These are phyloP conservation scores for Cyphomyrus plagiostoma DNA, from an alignment of 2,113 vertebrate species.

Conservation along the genomic window DNA sequence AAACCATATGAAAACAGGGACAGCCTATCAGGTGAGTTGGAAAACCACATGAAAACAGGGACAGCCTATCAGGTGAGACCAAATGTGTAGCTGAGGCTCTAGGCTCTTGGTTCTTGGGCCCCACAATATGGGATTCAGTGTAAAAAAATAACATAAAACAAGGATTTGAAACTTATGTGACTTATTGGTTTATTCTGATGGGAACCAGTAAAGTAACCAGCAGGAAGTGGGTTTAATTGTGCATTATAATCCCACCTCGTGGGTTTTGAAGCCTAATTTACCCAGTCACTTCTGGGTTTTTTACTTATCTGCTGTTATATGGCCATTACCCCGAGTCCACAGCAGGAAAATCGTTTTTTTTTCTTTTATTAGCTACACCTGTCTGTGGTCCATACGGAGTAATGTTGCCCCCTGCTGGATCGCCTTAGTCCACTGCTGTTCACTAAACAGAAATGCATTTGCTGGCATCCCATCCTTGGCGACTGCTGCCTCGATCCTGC, in stretches of 20 bases:
- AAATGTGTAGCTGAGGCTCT: background rate
- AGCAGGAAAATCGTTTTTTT: background rate
- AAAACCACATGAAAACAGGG: background rate
- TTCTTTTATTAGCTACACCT: background rate
- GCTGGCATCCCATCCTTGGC: background rate
- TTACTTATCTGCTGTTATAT: background rate
- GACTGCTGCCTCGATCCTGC: background rate
- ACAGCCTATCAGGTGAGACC: background rate
- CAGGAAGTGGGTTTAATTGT: background rate
- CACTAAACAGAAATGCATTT: background rate
- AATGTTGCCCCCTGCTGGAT: constrained; percentile 8
- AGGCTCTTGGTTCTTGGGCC: background rate
- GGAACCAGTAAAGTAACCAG: background rate
- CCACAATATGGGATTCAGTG: background rate
- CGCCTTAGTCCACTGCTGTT: background rate
- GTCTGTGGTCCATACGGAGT: background rate
- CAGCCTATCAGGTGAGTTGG: background rate
- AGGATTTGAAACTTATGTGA: background rate
- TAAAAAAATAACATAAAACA: background rate
- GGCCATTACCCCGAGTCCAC: background rate
- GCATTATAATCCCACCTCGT: background rate
- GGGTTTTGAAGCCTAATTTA: background rate
- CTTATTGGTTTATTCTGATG: background rate
- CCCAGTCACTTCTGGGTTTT: background rate
- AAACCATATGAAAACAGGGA: background rate